These are phyloP conservation scores for Plagodis pulveraria DNA, from an alignment of 2,888 invertebrate genomes.

Conservation along the genomic window DNA sequence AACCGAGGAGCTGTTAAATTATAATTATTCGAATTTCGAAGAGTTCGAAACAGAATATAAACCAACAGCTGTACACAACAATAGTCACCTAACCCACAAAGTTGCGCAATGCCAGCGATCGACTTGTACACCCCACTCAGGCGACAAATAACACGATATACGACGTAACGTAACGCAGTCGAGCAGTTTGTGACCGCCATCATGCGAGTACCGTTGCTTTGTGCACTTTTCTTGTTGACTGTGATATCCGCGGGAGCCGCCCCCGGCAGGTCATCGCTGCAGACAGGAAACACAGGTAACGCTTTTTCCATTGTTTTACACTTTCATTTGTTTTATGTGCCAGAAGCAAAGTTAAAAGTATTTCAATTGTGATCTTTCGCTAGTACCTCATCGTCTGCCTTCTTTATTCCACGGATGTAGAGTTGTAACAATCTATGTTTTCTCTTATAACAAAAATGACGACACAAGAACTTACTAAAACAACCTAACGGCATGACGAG, in stretches of 20 bases:
- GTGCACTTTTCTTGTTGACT: constrained; percentile 35
- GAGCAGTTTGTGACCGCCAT: constrained; percentile 42
- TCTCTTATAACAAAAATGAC: no score
- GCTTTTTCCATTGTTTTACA: background rate
- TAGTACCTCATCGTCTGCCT: no score
- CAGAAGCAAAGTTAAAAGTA: no score
- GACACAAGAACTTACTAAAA: no score
- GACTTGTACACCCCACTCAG: constrained; percentile 4
- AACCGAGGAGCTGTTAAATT: no score
- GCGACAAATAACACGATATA: background rate
- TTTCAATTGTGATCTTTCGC: no score
- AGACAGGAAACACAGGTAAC: constrained; percentile 58
- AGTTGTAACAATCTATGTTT: no score
- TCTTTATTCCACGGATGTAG: no score
- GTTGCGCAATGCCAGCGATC: background rate
- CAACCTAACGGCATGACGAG: no score
- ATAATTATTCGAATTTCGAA: no score
- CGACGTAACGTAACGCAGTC: background rate
- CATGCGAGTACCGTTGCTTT: constrained; percentile 61
- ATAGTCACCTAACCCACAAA: background rate
- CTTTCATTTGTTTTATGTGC: background rate
- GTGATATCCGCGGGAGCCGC: constrained; percentile 46
- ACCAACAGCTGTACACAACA: background rate
- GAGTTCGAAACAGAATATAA: no score
- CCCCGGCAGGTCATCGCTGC: constrained; percentile 56